Evolutionary conservation across 2,113 vertebrate genomes (phyloP).

Genomic region (Xenopus laevis): DNA sequence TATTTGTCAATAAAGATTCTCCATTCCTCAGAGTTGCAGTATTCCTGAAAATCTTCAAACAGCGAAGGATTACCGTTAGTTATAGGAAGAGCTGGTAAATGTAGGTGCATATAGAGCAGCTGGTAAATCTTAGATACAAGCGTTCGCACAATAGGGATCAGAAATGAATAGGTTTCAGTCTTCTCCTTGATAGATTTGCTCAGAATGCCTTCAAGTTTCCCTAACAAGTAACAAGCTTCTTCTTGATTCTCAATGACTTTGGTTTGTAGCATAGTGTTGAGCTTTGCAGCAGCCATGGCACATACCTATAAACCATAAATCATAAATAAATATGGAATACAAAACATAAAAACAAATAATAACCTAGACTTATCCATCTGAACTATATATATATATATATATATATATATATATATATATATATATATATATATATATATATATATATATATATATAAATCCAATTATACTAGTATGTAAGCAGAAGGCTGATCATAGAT

Average conservation of each 20-base stretch:
- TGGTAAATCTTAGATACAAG: conserved; percentile 89
- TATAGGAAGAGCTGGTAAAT: conserved; percentile 88
- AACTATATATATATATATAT: too few relatives aligned
- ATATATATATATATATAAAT: too few relatives aligned
- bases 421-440: too few relatives aligned
- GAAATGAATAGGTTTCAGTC: conserved; percentile 84
- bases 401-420: too few relatives aligned
- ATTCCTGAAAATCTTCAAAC: conserved; percentile 95
- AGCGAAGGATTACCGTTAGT: conserved; percentile 90
- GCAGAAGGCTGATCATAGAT: too few relatives aligned
- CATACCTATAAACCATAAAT: conserved; percentile 71
- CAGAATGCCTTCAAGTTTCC: conserved; percentile 85
- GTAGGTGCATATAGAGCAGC: conserved; percentile 92
- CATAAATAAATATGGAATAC: too few relatives aligned
- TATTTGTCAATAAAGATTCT: conserved; percentile 96
- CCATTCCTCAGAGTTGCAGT: conserved; percentile 89
- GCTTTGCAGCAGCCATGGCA: conserved; percentile 90
- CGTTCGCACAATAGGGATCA: conserved; percentile 89
- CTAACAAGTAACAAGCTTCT: conserved; percentile 90
- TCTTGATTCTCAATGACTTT: conserved; percentile 88
- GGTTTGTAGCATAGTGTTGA: conserved; percentile 92
- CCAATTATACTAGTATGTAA: too few relatives aligned
- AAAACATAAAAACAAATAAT: too few relatives aligned
- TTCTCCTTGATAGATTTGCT: conserved; percentile 78
- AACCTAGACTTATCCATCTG: too few relatives aligned